Base-by-base conservation (phyloP, 1,140 invertebrate genomes). In the Drosophila littoralis region DNA sequence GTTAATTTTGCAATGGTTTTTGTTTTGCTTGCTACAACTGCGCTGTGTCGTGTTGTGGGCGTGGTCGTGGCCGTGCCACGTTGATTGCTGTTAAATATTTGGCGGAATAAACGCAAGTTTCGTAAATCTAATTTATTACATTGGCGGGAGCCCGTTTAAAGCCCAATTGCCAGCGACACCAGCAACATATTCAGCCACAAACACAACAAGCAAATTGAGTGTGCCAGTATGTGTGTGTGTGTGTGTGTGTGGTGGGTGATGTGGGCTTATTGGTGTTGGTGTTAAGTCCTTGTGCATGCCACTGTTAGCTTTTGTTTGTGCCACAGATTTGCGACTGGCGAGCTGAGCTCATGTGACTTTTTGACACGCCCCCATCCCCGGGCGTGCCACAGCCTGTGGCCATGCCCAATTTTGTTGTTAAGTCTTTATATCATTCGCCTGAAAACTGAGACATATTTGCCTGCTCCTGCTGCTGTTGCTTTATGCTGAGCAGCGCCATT, bases 11-110 rank as follows among this genome's bases (percentile, higher is more conserved):
- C 43, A 46, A 15, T 50, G 15, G 10, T 46, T 73, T 60, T 10
- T 13, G 22, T 38, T 28, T n/a, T 52, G 48, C 55, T 68, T 36
- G 40, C 17, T 42, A 22, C 52, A 68, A 33, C 50, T 48, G 48
- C 48, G 50, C 28, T 33, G 12, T 48, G 63, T 51, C 60, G 58
- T 61, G 50, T 61, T 75, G 46, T 36, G 45, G 52, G 43, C 43
- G 45, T 43, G 60, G 61, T 36, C 17, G 15, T 45, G 64, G 52
- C 35, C 15, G 35, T 8, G 48, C 33, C 68, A 82, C 78, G 84
- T 77, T 86, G 83, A 88, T 86, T 86, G 82, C 76, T 86, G 84
- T 83, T 88, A 86, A 83, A 88, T 88, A 86, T 86, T 86, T 88
- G 83, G 82, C 68, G 83, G 76, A 65, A 52, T 70, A 70, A 70